Base-by-base conservation (phyloP, 2,888 invertebrate species). In the Xestia c-nigrum region DNA sequence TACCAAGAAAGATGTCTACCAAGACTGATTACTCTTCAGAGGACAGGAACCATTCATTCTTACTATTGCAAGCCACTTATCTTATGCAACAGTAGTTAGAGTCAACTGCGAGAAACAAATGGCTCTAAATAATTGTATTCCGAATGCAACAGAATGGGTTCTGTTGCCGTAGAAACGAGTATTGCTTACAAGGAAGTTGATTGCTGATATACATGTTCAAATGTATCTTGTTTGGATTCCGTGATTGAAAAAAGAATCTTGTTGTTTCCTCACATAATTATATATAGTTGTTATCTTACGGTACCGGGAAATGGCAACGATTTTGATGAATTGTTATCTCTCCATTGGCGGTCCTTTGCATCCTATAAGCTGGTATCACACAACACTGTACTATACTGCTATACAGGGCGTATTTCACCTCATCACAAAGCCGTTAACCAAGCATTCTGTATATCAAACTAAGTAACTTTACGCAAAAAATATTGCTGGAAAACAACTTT, bases 61-160 rank as follows among this genome's bases (percentile, higher is more conserved):
- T 38, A 47, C 38, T 40, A 72, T 64, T 55, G 80, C 80, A 40
- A 61, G 52, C 81, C 67, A 85, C 81, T 83, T 85, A 85, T 83
- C 85, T 85, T 85, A 61, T 38, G 40, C 64, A 71, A 55, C 50
- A 70, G 73, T 85, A 85, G 83, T 83, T 76, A 85, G 50, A 83
- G 83, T 83, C 83, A 72, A 68, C 63, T 47, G 77, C 66, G 74
- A 52, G 67, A 81, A 83, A 85, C 61, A 74, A 76, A 85, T 85
- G 57, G 82, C 40, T 57, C 21, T 72, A 71, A 69, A 85, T 83
- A 85, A 83, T 83, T 83, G 83, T 83, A 83, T 76, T 83, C 50
- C 73, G 57, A 85, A 83, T 72, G 84, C 72, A 83, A 46, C 38
- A 21, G 52, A 63, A 69, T 63, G 38, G 68, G 81, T 47, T 68